Percentiles rank a stretch among this genome's conserved stretches.
Evolutionary conservation across 2,888 invertebrate genomes (phyloP).

Genomic region (Resseliella maxima): DNA sequence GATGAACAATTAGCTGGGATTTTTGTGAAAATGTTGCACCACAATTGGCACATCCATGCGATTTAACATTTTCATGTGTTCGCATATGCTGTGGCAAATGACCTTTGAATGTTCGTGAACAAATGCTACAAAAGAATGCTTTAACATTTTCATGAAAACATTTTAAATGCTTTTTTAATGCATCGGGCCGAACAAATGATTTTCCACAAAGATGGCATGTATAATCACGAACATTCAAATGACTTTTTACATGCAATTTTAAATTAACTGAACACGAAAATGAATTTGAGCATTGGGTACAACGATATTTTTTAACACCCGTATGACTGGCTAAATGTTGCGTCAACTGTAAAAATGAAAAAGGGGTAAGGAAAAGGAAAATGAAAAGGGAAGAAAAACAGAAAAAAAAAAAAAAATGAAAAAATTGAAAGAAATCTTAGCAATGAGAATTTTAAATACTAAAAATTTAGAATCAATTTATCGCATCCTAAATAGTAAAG

Average conservation of each 20-base stretch:
- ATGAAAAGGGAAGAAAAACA: conserved; percentile 3
- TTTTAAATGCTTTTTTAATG: conserved; percentile 77
- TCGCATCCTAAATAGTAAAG: background rate
- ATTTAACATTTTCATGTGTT: conserved; percentile 78
- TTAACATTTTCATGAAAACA: conserved; percentile 79
- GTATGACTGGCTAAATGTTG: conserved; percentile 82
- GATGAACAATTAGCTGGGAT: conserved; percentile 85
- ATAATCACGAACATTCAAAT: conserved; percentile 80
- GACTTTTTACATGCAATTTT: conserved; percentile 75
- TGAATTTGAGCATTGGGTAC: conserved; percentile 77
- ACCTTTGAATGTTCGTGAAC: conserved; percentile 78
- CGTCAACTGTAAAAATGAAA: conserved; percentile 62
- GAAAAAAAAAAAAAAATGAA: conserved; percentile 1
- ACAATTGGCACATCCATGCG: conserved; percentile 82
- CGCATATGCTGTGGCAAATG: conserved; percentile 86
- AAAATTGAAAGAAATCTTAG: background rate
- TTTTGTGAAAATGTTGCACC: conserved; percentile 84
- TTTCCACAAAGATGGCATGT: conserved; percentile 85
- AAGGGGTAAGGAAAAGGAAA: background rate
- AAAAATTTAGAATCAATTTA: no score
- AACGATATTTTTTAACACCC: conserved; percentile 77
- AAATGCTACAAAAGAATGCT: conserved; percentile 42
- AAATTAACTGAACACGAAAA: conserved; percentile 77
- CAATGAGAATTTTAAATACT: no score
- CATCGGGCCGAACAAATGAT: conserved; percentile 79